Evolutionary conservation across 53 echinoderm and acorn worm species (phyloP), one percentile per base, ranked within the genome.

Genomic region (Zoroaster sp.): DNA sequence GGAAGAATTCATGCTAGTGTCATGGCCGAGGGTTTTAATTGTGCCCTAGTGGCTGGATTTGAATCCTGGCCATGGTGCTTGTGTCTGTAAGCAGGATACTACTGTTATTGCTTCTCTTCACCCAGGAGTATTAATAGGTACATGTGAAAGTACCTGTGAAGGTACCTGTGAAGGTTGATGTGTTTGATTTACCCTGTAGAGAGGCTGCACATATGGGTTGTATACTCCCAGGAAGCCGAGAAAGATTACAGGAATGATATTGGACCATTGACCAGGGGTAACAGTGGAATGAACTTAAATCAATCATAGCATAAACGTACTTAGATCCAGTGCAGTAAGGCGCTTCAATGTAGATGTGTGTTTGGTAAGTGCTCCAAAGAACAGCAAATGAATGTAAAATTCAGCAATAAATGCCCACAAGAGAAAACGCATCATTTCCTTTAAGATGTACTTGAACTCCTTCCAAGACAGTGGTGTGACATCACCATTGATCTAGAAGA

Each of bases 331-430:
- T 6, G 78, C 37, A 78, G 14, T 20, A 15, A 78, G 78, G 33
- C 33, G 51, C 78, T 21, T 15, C 35, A 51, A 11, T 1, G 78
- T 54, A 33, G 49, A 35, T 23, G 1, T 10, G 38, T 78, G 78
- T 0, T 53, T 53, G 49, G 78, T 54, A 35, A 78, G 4, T 34
- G 52, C 78, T 32, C 78, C 78, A 83, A 94, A 89, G 66, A 95
- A 96, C 28, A 92, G 71, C 43, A 83, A 96, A 47, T 96, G 95
- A 20, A 94, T 72, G 1, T 40, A 67, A 1, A 79, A 12, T 66
- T 96, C 96, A 6, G 87, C 46, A 31, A 92, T 86, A 42, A 90
- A 41, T 37, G 83, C 83, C 96, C 96, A 96, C 46, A 93, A 87
- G 35, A 90, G 18, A 40, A 91, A 94, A 17, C 91, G 83, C 11